Conservation (phyloP, 2,113 vertebrate genomes). For the Festucalex cinctus region DNA sequence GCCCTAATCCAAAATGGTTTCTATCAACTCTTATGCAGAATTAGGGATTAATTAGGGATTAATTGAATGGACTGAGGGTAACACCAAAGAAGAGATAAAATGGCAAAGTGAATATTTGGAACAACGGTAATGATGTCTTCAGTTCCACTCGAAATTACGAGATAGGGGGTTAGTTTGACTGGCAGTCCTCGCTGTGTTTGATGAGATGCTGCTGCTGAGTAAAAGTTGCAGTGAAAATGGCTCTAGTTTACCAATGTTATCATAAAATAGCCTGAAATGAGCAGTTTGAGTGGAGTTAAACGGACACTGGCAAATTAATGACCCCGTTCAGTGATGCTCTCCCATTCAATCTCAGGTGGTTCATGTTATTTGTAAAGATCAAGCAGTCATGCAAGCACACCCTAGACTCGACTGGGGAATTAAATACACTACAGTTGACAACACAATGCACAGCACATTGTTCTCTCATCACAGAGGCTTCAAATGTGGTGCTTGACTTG, state of each 20-base stretch:
- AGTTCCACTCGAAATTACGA: slow-evolving; percentile 2
- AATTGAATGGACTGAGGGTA: too few relatives aligned
- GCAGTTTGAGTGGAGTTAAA: slow-evolving; percentile 3
- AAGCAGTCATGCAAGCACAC: slow-evolving; percentile 11
- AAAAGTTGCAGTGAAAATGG: slow-evolving; percentile 29
- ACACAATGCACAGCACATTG: slow-evolving; percentile 57
- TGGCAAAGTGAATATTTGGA: not conserved
- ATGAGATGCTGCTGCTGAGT: slow-evolving; percentile 29
- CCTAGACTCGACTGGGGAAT: slow-evolving; percentile 47
- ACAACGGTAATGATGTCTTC: not conserved
- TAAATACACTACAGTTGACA: slow-evolving; percentile 62
- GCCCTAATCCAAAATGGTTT: too few relatives aligned
- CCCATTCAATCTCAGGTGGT: slow-evolving; percentile 10
- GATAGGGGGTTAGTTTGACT: slow-evolving; percentile 25
- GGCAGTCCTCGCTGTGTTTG: slow-evolving; percentile 23
- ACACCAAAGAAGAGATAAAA: too few relatives aligned
- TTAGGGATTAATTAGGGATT: too few relatives aligned
- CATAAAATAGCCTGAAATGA: slow-evolving; percentile 31
- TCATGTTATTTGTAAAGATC: slow-evolving; percentile 11
- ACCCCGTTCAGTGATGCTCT: not conserved
- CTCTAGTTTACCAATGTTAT: slow-evolving; percentile 3
- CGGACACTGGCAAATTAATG: slow-evolving; percentile 33
- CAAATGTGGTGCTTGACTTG: slow-evolving; percentile 54
- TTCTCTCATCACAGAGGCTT: slow-evolving; percentile 49
- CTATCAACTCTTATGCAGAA: too few relatives aligned